A percentile compares a stretch with the other conserved stretches of the same genome.
phyloP scores from a whole-genome alignment of 2,797 vertebrate species.

The Leptoclinus maculatus region DNA sequence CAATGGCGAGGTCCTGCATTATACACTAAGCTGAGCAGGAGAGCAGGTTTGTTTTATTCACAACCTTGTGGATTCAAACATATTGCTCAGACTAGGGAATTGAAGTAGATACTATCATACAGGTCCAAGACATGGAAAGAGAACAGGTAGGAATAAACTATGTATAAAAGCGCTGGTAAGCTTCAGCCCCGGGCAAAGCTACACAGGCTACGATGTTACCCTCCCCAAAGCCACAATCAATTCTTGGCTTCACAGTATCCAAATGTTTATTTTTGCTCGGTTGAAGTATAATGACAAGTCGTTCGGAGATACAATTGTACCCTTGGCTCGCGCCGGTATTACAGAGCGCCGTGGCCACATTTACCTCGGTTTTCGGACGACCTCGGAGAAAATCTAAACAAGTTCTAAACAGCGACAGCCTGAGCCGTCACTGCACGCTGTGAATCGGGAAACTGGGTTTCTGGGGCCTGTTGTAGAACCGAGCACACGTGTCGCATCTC shows the following conservation, averaged over 20 bases:
- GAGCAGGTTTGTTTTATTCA: conserved; percentile 86
- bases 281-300: conserved; percentile 78
- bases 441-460: conserved; percentile 31
- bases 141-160: conserved; percentile 85
- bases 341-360: conserved; percentile 45
- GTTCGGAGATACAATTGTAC: conserved; percentile 74
- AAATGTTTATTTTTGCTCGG: conserved; percentile 82
- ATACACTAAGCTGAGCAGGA: conserved; percentile 82
- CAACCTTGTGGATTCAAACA: conserved; percentile 83
- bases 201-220: conserved; percentile 78
- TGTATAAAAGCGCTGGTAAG: conserved; percentile 84
- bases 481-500: conserved; percentile 15
- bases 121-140: conserved; percentile 81
- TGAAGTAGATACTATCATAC: conserved; percentile 80
- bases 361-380: conserved; percentile 56
- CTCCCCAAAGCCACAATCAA: conserved; percentile 83
- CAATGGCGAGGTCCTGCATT: conserved; percentile 85
- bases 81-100: conserved; percentile 82
- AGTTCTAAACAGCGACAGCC: conserved; percentile 55
- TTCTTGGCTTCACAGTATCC: conserved; percentile 80
- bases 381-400: conserved; percentile 61
- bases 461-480: conserved; percentile 14
- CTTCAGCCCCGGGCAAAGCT: conserved; percentile 80
- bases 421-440: conserved; percentile 33
- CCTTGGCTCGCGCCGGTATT: conserved; percentile 65